phyloP scores from a whole-genome alignment of 2,113 vertebrate genomes.

The Cromileptes altivelis region DNA sequence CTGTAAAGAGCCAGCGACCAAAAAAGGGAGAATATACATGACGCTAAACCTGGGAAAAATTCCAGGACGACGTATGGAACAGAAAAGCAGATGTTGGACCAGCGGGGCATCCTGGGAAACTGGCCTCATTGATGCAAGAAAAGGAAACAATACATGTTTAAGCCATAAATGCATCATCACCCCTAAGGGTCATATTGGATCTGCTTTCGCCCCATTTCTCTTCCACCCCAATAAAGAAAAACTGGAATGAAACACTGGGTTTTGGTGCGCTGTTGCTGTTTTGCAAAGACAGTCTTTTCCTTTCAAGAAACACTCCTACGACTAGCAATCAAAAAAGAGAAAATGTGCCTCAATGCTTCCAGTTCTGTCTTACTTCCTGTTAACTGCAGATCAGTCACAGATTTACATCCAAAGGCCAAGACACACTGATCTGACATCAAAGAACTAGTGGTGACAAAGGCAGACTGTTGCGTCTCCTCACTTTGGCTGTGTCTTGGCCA shows the following conservation, averaged over 20 bases:
- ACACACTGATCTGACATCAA: too few species aligned
- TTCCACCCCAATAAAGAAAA: conserved; percentile 17
- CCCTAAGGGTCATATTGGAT: conserved; percentile 20
- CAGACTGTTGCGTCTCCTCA: too few species aligned
- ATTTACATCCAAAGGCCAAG: too few species aligned
- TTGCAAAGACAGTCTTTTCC: not conserved
- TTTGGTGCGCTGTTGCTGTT: not conserved
- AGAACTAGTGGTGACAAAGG: too few species aligned
- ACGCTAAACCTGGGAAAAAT: conserved; percentile 28
- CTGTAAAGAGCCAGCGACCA: conserved; percentile 14
- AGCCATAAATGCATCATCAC: conserved; percentile 29
- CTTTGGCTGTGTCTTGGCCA: too few species aligned
- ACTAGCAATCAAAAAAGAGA: conserved; percentile 7
- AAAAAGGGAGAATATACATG: conserved; percentile 34
- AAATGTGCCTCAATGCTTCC: not conserved
- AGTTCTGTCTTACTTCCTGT: not conserved
- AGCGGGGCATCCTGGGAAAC: conserved; percentile 50
- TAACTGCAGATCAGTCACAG: not conserved
- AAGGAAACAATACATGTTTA: conserved; percentile 39
- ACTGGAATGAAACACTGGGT: not conserved
- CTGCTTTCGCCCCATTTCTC: conserved; percentile 1
- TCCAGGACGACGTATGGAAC: conserved; percentile 19
- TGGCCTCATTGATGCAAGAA: conserved; percentile 8
- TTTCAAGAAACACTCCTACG: not conserved
- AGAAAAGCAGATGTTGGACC: conserved; percentile 53